phyloP scores from a whole-genome alignment of 2,797 vertebrate genomes.

The Meda fulgida region DNA sequence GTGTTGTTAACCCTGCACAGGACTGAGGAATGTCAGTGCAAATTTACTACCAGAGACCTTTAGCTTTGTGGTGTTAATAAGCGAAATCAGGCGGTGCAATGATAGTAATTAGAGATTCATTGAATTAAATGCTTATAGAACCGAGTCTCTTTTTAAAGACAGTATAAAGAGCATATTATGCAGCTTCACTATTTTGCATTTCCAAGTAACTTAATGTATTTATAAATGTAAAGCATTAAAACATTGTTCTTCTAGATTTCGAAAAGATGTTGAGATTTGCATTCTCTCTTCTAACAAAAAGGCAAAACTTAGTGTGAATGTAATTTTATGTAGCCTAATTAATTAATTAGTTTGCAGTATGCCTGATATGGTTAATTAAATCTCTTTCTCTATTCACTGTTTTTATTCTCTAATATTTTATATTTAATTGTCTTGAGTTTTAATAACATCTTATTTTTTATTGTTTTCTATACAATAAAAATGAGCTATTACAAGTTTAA shows the following conservation, averaged over 20 bases:
- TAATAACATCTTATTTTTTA: not conserved
- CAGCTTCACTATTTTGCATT: not conserved
- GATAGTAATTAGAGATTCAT: not conserved
- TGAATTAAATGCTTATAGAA: not conserved
- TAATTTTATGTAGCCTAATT: not conserved
- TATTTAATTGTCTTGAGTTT: not conserved
- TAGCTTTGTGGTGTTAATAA: not conserved
- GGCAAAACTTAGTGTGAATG: not conserved
- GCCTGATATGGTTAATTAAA: not conserved
- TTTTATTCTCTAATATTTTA: not conserved
- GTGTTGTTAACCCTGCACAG: slow-evolving; percentile 21
- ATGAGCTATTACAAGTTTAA: not conserved
- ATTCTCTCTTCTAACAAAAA: not conserved
- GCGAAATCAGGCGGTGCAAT: not conserved
- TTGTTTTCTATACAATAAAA: not conserved
- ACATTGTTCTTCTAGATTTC: not conserved
- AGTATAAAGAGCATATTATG: not conserved
- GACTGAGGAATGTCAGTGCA: not conserved
- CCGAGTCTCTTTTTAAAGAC: not conserved
- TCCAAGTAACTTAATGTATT: not conserved
- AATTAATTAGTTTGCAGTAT: not conserved
- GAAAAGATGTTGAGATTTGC: not conserved
- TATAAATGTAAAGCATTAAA: not conserved
- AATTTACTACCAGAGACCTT: too few relatives aligned
- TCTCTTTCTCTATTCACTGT: not conserved